Base-by-base conservation (phyloP, 2,888 invertebrate genomes). In the Physocephala rufipes region DNA sequence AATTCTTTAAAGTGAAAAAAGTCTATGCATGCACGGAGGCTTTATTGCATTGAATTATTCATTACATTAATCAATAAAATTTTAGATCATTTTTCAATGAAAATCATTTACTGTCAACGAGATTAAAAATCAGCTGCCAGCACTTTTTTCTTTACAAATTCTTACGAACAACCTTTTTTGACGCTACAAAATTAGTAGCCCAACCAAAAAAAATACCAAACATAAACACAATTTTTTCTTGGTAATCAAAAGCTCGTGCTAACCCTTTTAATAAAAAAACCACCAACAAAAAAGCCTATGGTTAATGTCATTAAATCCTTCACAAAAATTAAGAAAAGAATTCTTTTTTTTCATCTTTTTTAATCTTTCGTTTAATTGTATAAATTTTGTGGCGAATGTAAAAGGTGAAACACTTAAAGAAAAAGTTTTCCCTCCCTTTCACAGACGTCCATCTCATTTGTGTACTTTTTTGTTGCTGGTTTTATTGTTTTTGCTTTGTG, bases 351-450 rank as follows among this genome's bases (percentile, higher is more conserved):
- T 69, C 26, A 71, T n/a, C 47, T 70, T 55, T 65, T 71, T 74
- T 21, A 69, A 47, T 5, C 53, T 65, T 51, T 64, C 59, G 59
- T 71, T 75, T 74, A 74, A 74, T 73, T 72, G 73, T 47, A 73
- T 65, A 71, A 68, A 69, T 62, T 66, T 61, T 58, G 61, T 36
- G 62, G 68, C 62, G 67, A 71, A 68, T 36, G 51, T 47, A 67
- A 53, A 49, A 70, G 66, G 63, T 70, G 76, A 78, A 36, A 77
- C 78, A 80, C 80, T 81, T 81, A 75, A 81, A 36, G 36, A 36
- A 71, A 73, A 73, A 73, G 68, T 73, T 73, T 68, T 62, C 36
- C 30, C 13, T 55, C 24, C 55, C 28, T 3, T 9, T 15, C 21
- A 24, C 24, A 15, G 26, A 24, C 21, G 55, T 58, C 62, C 24